phyloP scores from a whole-genome alignment of 2,888 invertebrate genomes.

The Netelia virgata region DNA sequence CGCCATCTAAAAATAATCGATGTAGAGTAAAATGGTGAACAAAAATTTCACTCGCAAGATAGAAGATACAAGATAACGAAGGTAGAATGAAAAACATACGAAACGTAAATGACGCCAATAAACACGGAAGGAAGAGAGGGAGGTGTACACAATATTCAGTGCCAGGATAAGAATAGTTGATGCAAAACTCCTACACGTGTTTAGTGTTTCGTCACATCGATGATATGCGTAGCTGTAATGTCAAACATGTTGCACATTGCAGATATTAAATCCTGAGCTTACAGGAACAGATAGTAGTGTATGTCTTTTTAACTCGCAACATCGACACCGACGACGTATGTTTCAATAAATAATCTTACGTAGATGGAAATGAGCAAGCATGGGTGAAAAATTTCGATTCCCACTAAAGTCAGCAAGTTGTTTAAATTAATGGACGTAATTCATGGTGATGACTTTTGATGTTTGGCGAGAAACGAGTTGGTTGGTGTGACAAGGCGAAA shows the following conservation, averaged over 20 bases:
- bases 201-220: slow-evolving; percentile 45
- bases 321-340: not conserved
- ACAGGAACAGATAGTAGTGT: slow-evolving; percentile 5
- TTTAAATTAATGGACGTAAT: not conserved
- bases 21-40: no score
- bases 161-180: slow-evolving; percentile 58
- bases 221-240: slow-evolving; percentile 19
- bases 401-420: not conserved
- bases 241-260: slow-evolving; percentile 6
- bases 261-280: not conserved
- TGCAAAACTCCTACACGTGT: slow-evolving; percentile 55
- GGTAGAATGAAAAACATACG: slow-evolving; percentile 53
- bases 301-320: slow-evolving; percentile 8
- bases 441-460: not conserved
- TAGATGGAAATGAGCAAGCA: not conserved
- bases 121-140: not conserved
- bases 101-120: slow-evolving; percentile 27
- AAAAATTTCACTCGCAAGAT: no score
- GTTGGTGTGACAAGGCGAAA: not conserved
- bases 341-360: not conserved
- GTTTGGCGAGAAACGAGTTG: not conserved
- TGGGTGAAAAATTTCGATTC: not conserved
- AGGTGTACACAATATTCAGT: slow-evolving; percentile 1
- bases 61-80: not conserved
- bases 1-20: no score